phyloP scores from a whole-genome alignment of 2,797 vertebrate species.

The Crypturellus tataupa region DNA sequence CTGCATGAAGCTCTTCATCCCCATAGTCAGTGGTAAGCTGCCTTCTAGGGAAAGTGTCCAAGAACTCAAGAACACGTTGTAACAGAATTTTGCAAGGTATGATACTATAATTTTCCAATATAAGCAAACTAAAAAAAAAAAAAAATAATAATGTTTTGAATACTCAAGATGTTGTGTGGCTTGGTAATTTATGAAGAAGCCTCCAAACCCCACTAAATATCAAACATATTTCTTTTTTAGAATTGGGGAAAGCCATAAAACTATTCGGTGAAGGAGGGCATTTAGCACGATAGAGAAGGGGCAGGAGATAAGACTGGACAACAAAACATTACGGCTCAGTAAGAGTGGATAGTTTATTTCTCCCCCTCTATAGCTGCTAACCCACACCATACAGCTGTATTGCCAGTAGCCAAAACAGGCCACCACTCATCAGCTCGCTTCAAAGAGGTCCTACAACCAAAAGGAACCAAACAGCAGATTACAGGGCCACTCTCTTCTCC shows the following conservation, averaged over 20 bases:
- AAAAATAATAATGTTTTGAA: neutral
- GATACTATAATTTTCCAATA: neutral
- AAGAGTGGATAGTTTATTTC: neutral
- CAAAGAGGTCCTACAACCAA: neutral
- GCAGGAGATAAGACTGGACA: neutral
- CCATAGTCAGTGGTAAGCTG: rapidly evolving
- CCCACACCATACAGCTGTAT: neutral
- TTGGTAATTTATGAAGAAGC: neutral
- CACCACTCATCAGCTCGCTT: neutral
- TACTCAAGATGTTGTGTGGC: neutral
- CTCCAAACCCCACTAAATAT: neutral
- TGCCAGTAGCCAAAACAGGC: rapidly evolving
- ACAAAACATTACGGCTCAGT: rapidly evolving
- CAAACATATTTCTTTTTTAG: neutral
- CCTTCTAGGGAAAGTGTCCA: neutral
- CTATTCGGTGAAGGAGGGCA: neutral
- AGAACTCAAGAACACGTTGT: neutral
- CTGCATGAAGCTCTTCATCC: rapidly evolving
- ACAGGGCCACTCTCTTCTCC: neutral
- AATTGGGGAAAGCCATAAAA: neutral
- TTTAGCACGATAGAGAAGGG: neutral
- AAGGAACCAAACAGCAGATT: neutral
- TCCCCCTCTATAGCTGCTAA: neutral
- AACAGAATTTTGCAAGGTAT: neutral
- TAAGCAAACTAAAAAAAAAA: neutral